Conservation (phyloP, 2,113 vertebrate genomes). For the Catharus bicknelli region DNA sequence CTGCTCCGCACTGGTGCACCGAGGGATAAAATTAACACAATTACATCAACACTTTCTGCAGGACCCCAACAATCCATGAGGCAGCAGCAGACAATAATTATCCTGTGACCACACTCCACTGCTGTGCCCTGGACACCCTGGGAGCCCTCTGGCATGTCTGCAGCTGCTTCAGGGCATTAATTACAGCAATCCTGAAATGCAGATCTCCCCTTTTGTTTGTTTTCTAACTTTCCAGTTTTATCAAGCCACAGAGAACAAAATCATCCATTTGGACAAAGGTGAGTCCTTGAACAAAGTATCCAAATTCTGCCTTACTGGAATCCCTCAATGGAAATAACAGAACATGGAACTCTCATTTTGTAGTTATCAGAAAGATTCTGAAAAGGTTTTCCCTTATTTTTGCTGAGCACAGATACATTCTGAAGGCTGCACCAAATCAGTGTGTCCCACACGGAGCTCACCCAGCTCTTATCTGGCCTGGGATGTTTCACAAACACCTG, state of each 20-base stretch:
- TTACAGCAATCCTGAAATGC: not conserved
- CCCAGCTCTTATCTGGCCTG: not conserved
- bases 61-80: not conserved
- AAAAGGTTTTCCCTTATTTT: not conserved
- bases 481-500: not conserved
- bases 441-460: not conserved
- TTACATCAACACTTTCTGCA: slow-evolving; percentile 6
- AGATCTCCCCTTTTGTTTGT: not conserved
- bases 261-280: accelerated
- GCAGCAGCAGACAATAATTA: slow-evolving; percentile 5
- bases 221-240: not conserved
- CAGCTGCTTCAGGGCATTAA: not conserved
- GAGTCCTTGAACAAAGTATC: not conserved
- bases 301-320: accelerated
- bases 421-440: not conserved
- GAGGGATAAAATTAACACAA: slow-evolving; percentile 34
- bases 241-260: not conserved
- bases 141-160: not conserved
- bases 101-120: slow-evolving; percentile 8
- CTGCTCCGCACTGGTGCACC: slow-evolving; percentile 15
- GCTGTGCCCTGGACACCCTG: not conserved
- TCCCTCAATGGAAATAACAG: not conserved
- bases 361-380: not conserved
- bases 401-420: not conserved
- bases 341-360: not conserved